Conservation (phyloP, 37 sponge, comb jelly and placozoan species). For the Dysidea cf. avara region DNA sequence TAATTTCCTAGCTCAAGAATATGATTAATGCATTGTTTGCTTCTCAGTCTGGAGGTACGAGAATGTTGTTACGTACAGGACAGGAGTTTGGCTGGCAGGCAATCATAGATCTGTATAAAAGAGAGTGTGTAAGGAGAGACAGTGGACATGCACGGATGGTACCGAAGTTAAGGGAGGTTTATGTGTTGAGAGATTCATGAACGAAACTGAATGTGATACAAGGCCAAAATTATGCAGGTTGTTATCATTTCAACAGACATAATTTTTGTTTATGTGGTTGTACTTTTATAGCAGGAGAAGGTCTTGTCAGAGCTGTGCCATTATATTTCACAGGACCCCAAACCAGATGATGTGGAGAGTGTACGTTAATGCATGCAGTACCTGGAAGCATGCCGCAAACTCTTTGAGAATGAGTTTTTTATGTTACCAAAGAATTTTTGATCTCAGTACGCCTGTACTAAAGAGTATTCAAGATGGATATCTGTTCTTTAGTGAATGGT, state of each 20-base stretch:
- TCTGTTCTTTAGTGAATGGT: constrained; percentile 16
- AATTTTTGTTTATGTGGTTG: background rate
- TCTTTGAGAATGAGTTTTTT: constrained; percentile 35
- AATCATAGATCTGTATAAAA: constrained; percentile 11
- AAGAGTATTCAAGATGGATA: constrained; percentile 28
- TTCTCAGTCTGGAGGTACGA: constrained; percentile 21
- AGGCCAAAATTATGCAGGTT: constrained; percentile 49
- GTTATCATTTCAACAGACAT: background rate
- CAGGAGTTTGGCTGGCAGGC: constrained; percentile 33
- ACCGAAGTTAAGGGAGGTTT: constrained; percentile 5
- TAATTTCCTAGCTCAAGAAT: constrained; percentile 29
- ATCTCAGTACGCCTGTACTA: background rate
- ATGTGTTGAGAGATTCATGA: constrained; percentile 34
- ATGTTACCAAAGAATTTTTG: background rate
- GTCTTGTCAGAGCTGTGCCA: constrained; percentile 32
- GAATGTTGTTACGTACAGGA: constrained; percentile 2
- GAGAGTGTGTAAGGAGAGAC: constrained; percentile 12
- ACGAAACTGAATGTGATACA: constrained; percentile 35
- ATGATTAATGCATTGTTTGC: constrained; percentile 27
- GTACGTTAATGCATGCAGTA: background rate
- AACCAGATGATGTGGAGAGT: background rate
- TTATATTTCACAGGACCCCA: background rate
- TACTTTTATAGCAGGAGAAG: constrained; percentile 20
- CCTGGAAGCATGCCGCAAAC: constrained; percentile 24
- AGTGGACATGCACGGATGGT: constrained; percentile 3